Percentiles rank a stretch among this genome's conserved stretches.
These are phyloP conservation scores for Lacerta viridis DNA, from an alignment of 2,797 vertebrate genomes.

Conservation along the genomic window DNA sequence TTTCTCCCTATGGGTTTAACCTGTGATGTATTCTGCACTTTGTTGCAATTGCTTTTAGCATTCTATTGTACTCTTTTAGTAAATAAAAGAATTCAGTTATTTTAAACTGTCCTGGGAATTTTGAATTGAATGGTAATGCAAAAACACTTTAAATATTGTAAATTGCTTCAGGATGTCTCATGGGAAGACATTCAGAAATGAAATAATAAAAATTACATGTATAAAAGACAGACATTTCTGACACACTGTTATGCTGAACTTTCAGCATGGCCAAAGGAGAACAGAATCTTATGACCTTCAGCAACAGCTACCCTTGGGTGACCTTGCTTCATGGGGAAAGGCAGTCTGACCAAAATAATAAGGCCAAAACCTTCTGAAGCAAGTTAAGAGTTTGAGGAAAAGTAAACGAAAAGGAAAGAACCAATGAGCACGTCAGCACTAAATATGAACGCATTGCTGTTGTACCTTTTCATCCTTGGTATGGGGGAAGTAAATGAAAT, in stretches of 20 bases:
- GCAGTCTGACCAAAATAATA: not conserved
- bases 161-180: no score
- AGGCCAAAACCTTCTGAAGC: not conserved
- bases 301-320: not conserved
- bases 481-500: conserved; percentile 97
- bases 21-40: no score
- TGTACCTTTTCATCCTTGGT: conserved; percentile 67
- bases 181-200: no score
- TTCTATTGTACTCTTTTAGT: not conserved
- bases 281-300: not conserved
- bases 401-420: not conserved
- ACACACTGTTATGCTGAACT: not conserved
- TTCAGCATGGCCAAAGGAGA: not conserved
- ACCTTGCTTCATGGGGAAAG: not conserved
- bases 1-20: not conserved
- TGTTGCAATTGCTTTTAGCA: not conserved
- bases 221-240: not conserved
- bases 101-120: not conserved
- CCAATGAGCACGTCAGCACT: not conserved
- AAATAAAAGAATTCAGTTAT: not conserved
- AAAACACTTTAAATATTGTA: not conserved
- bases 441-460: fast-evolving
- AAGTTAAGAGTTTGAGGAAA: not conserved
- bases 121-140: not conserved
- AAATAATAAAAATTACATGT: not conserved